phyloP scores from a whole-genome alignment of 1,140 invertebrate genomes.

The Conus ventricosus region DNA sequence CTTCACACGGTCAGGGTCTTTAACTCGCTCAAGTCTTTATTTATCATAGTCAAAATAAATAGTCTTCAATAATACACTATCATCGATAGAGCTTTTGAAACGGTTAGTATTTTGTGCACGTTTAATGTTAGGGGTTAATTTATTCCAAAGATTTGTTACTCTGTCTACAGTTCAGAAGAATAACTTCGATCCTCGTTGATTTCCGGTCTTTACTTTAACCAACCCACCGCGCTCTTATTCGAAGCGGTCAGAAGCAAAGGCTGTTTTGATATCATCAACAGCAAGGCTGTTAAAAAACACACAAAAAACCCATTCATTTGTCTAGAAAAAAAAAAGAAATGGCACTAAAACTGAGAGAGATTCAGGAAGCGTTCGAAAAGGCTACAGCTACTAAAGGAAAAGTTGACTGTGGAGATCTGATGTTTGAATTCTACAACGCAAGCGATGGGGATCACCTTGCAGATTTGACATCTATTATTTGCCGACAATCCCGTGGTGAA shows the following conservation, averaged over 20 bases:
- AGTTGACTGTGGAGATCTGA: background rate
- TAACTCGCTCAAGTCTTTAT: too few relatives aligned
- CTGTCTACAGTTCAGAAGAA: too few relatives aligned
- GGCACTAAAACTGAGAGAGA: background rate
- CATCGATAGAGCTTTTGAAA: too few relatives aligned
- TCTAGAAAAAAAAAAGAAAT: background rate
- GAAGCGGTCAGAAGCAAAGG: background rate
- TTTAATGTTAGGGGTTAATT: too few relatives aligned
- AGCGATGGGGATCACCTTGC: background rate
- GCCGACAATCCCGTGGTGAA: background rate
- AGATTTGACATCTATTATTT: conserved; percentile 17
- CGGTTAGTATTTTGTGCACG: too few relatives aligned
- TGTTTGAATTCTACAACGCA: background rate
- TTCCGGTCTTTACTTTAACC: background rate
- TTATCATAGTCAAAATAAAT: too few relatives aligned
- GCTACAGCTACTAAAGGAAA: background rate
- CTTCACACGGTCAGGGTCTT: too few relatives aligned
- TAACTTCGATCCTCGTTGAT: too few relatives aligned
- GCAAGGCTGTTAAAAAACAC: background rate
- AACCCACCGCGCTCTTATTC: background rate
- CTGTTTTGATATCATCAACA: too few relatives aligned
- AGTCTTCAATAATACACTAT: too few relatives aligned
- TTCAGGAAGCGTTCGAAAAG: background rate
- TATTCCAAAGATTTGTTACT: too few relatives aligned
- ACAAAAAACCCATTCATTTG: background rate